Conservation (phyloP, 2,797 vertebrate species). For the Epinephelus malabaricus region DNA sequence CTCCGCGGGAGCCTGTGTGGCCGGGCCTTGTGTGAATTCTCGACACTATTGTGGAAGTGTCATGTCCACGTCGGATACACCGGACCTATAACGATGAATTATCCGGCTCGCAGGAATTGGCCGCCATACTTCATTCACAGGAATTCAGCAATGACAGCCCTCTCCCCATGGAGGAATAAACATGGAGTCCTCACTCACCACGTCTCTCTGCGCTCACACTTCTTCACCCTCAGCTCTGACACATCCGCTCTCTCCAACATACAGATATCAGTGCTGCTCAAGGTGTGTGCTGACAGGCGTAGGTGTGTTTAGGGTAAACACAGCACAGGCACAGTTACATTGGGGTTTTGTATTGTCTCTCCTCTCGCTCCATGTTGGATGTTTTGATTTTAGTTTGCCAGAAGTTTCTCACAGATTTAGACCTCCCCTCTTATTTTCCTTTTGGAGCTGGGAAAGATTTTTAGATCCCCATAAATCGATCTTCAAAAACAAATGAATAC, state of each 20-base stretch:
- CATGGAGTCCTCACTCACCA: slow-evolving; percentile 78
- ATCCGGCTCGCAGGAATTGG: slow-evolving; percentile 73
- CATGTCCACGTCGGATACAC: slow-evolving; percentile 52
- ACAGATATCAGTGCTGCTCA: slow-evolving; percentile 34
- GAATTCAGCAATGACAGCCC: slow-evolving; percentile 84
- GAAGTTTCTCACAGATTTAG: slow-evolving; percentile 23
- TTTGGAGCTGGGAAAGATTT: slow-evolving; percentile 9
- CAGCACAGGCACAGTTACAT: background rate
- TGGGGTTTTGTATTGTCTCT: background rate
- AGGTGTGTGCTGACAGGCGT: slow-evolving; percentile 57
- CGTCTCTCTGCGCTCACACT: slow-evolving; percentile 58
- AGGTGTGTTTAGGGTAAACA: slow-evolving; percentile 29
- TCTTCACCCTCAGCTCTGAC: slow-evolving; percentile 48
- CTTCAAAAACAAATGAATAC: slow-evolving; percentile 15
- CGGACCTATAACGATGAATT: slow-evolving; percentile 70
- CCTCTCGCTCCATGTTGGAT: background rate
- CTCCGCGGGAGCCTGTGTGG: slow-evolving; percentile 34
- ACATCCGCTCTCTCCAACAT: slow-evolving; percentile 45
- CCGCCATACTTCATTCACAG: slow-evolving; percentile 81
- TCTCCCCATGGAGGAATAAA: slow-evolving; percentile 81
- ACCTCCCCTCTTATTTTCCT: slow-evolving; percentile 13
- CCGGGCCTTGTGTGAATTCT: slow-evolving; percentile 55
- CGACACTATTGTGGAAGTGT: slow-evolving; percentile 59
- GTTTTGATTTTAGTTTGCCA: slow-evolving; percentile 17
- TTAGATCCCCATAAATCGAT: slow-evolving; percentile 35